A percentile compares a stretch with the other conserved stretches of the same genome.
Evolutionary conservation across 2,113 vertebrate genomes (phyloP).

Genomic region (Sylvia atricapilla): DNA sequence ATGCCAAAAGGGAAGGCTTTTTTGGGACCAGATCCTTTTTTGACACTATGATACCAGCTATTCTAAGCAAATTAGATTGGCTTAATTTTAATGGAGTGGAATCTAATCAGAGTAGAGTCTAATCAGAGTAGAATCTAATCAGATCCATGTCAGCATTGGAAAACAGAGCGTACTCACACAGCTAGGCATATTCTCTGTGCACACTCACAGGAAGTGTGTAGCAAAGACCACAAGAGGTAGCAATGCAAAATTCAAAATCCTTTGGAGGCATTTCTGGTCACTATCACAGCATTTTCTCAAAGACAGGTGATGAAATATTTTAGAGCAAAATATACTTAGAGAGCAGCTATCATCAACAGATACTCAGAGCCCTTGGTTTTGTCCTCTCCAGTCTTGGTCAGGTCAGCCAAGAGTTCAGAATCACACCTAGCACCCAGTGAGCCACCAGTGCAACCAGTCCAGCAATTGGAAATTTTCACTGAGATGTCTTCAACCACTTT

Average conservation of each 20-base stretch:
- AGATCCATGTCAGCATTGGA: not conserved
- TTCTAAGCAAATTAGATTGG: not conserved
- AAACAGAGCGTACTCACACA: not conserved
- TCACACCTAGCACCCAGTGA: not conserved
- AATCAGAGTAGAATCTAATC: not conserved
- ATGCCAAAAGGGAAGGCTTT: not conserved
- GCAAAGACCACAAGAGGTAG: too few species aligned
- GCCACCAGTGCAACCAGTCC: not conserved
- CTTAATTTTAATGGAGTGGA: not conserved
- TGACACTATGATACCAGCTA: not conserved
- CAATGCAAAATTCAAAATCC: not conserved
- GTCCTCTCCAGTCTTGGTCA: not conserved
- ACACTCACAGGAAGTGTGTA: not conserved
- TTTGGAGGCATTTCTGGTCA: not conserved
- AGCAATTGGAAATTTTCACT: not conserved
- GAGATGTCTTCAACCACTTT: not conserved
- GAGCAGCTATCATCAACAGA: rapidly evolving
- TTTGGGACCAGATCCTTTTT: not conserved
- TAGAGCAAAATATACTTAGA: not conserved
- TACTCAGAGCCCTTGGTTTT: not conserved
- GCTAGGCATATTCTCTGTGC: not conserved
- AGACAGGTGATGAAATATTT: not conserved
- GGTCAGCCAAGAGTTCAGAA: not conserved
- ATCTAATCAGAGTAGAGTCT: not conserved
- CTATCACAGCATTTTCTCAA: not conserved